Evolutionary conservation across 1,140 invertebrate species (phyloP).

Genomic region (Habropoda laboriosa): DNA sequence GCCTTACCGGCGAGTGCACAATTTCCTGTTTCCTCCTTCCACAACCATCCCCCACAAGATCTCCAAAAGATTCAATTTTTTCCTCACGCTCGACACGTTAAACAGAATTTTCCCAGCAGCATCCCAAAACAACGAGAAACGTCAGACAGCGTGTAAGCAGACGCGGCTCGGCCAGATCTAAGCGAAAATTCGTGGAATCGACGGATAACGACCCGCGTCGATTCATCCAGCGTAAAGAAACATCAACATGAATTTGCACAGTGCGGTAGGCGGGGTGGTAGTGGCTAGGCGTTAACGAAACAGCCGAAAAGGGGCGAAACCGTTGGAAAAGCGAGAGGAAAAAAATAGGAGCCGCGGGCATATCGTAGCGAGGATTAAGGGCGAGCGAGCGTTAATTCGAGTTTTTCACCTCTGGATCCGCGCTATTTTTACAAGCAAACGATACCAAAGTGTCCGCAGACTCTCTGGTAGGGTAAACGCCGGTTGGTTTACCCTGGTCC

Average conservation of each 20-base stretch:
- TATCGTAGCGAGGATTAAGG: constrained; percentile 64
- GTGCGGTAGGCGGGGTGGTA: neutral
- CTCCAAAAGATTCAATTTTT: too few species aligned
- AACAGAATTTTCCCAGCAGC: neutral
- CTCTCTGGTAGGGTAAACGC: constrained; percentile 13
- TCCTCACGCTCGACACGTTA: too few species aligned
- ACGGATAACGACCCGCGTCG: constrained; percentile 7
- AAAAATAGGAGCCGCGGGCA: constrained; percentile 12
- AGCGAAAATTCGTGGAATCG: constrained; percentile 22
- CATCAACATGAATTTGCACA: constrained; percentile 44
- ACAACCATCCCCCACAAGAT: too few species aligned
- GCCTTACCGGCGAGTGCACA: too few species aligned
- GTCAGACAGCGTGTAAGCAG: neutral
- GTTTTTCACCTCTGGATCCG: constrained; percentile 64
- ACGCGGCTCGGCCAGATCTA: too few species aligned
- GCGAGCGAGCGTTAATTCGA: constrained; percentile 66
- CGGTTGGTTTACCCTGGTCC: constrained; percentile 59
- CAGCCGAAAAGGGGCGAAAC: constrained; percentile 17
- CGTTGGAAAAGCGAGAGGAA: too few species aligned
- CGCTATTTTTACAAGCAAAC: constrained; percentile 74
- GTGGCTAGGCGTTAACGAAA: constrained; percentile 33
- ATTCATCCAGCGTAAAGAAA: constrained; percentile 31
- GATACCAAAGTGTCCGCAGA: constrained; percentile 29
- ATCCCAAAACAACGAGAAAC: neutral
- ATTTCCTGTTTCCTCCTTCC: too few species aligned